Base-by-base conservation (phyloP, 2,888 invertebrate genomes). In the Nephrotoma flavescens region DNA sequence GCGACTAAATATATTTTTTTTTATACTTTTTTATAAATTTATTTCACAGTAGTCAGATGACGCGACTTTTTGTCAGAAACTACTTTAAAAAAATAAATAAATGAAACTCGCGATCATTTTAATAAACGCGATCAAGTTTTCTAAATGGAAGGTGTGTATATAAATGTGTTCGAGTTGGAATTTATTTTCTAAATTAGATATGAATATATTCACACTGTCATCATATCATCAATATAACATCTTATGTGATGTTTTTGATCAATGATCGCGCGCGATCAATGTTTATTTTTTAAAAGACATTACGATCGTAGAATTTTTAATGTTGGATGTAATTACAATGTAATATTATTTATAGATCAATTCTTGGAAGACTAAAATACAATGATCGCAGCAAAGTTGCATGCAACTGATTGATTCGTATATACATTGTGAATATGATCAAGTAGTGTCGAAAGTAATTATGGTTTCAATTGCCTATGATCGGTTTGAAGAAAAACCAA, bases 1-100 rank as follows among this genome's bases (percentile, higher is more conserved):
- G 84, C 42, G 84, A 84, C 42, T 84, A 42, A 84, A 84, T 84
- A 42, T 42, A 84, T 83, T 83, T 83, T 83, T 83, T 83, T 83
- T 12, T 41, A 41, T 57, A 11, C 7, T 57, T 57, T 12, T 44
- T 44, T 44, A 15, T 15, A 71, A 71, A 71, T 71, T 71, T 71
- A 71, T 71, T 71, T 71, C 31, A 71, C 71, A 71, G 71, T 71
- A 71, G 71, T 71, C 71, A 31, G 71, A 71, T 71, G 71, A 71
- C 71, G 71, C 71, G 71, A 31, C 71, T 31, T 71, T 31, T 71
- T 71, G 31, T 71, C 71, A 71, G 31, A 71, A 71, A 71, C 71
- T 71, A 71, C 71, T 71, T 31, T 71, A 71, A 71, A 71, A 71
- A 71, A 71, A 71, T 31, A 71, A 71, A 71, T 31, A 71, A 31